Evolutionary conservation across 2,797 vertebrate species (phyloP).

Genomic region (Sparus aurata): DNA sequence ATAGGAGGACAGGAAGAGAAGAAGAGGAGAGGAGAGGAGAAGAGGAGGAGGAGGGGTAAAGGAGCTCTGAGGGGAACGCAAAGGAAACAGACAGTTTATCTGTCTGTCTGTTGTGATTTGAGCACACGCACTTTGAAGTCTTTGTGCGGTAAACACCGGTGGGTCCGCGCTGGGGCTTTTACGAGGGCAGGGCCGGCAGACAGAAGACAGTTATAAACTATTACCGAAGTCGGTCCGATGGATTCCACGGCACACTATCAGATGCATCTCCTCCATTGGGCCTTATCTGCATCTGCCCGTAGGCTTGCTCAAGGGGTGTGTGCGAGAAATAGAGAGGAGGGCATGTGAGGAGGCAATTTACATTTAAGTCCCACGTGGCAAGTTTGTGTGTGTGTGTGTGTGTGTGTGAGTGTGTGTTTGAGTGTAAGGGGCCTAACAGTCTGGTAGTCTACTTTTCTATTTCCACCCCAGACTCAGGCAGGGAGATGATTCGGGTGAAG

Average conservation of each 20-base stretch:
- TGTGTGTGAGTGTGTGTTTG: slow-evolving; percentile 36
- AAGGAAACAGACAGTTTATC: slow-evolving; percentile 82
- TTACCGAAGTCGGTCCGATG: slow-evolving; percentile 56
- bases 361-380: slow-evolving; percentile 68
- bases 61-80: slow-evolving; percentile 58
- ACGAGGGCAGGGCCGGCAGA: slow-evolving; percentile 71
- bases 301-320: slow-evolving; percentile 65
- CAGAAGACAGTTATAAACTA: slow-evolving; percentile 63
- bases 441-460: slow-evolving; percentile 62
- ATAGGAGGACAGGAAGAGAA: slow-evolving; percentile 52
- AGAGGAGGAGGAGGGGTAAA: slow-evolving; percentile 8
- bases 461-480: slow-evolving; percentile 45
- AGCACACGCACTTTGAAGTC: slow-evolving; percentile 75
- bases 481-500: slow-evolving; percentile 45
- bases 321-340: slow-evolving; percentile 51
- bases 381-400: slow-evolving; percentile 40
- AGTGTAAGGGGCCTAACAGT: slow-evolving; percentile 36
- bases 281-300: slow-evolving; percentile 76
- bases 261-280: slow-evolving; percentile 61
- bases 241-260: slow-evolving; percentile 73
- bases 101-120: slow-evolving; percentile 77
- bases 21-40: not conserved
- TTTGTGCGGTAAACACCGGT: slow-evolving; percentile 72
- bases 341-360: slow-evolving; percentile 70
- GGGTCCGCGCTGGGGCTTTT: slow-evolving; percentile 54